Conservation (phyloP, 2,113 vertebrate species). For the Aix galericulata region DNA sequence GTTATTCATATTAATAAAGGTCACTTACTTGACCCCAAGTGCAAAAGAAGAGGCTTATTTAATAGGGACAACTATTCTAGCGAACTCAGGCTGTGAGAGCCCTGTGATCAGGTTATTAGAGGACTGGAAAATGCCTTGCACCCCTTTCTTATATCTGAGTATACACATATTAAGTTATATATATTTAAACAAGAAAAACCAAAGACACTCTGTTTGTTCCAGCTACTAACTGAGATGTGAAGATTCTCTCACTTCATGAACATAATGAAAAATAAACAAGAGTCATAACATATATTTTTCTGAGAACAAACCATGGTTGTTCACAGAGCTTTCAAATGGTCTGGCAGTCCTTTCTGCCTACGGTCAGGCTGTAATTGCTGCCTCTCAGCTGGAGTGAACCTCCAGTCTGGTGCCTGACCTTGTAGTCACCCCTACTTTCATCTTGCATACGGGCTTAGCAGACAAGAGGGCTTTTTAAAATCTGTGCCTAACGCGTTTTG, state of each 20-base stretch:
- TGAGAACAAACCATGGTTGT: not conserved
- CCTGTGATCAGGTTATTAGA: not conserved
- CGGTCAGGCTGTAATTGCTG: not conserved
- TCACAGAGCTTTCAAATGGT: not conserved
- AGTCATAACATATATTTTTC: not conserved
- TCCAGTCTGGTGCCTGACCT: constrained; percentile 2
- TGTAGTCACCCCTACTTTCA: not conserved
- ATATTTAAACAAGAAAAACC: not conserved
- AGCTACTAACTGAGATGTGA: not conserved
- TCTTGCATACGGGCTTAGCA: not conserved
- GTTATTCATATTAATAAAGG: not conserved
- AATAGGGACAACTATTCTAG: not conserved
- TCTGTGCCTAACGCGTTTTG: not conserved
- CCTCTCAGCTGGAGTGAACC: constrained; percentile 1
- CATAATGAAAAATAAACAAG: not conserved
- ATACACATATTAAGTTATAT: not conserved
- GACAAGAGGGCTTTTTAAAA: not conserved
- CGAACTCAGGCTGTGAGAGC: not conserved
- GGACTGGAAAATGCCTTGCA: not conserved
- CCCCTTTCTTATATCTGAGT: not conserved
- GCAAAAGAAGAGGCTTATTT: not conserved
- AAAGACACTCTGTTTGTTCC: not conserved
- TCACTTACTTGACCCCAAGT: not conserved
- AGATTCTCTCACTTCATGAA: not conserved
- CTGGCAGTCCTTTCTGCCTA: not conserved